Base-by-base conservation (phyloP, 2,113 vertebrate species). In the Microtus pennsylvanicus region DNA sequence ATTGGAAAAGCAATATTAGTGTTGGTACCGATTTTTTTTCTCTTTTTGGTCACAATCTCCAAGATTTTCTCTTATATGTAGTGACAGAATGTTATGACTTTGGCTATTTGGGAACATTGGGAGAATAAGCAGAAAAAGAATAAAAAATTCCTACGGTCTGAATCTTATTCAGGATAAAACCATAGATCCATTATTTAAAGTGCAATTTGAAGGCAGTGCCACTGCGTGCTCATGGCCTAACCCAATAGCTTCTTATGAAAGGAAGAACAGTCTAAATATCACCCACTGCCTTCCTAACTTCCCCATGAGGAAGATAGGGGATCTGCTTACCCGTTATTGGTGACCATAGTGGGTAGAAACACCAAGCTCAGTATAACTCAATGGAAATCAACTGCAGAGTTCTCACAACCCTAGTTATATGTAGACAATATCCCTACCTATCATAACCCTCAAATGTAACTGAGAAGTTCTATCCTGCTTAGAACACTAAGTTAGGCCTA, bases 1-100 rank as follows among this genome's bases (percentile, higher is more conserved):
- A 95, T 55, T 2, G 1, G 90, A 93, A 94, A 95, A 91, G 45
- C 82, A 88, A 87, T 96, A 65, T 92, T 94, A 87, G 58, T 88
- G 89, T 96, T 94, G 94, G 69, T 65, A 95, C 52, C 45, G 42
- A 86, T 94, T 97, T 92, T 86, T 93, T 89, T 92, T 96, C 7
- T 38, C 12, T 33, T 87, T 96, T 90, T 80, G 88, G 76, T 77
- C 70, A 94, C 63, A 86, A 85, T 81, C 38, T 87, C 50, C 33
- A 95, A 94, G 67, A 22, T 97, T 38, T 96, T 81, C 78, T 76
- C 26, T 93, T 83, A 93, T 28, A 90, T 85, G 42, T 42, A 74
- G n/a, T 94, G 72, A n/a, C n/a, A 94, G 55, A 93, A 80, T 52
- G 19, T 81, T 96, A 92, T 14, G 86, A 5, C 19, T 90, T 74